phyloP scores from a whole-genome alignment of 2,113 vertebrate species.

The Bombycilla garrulus region DNA sequence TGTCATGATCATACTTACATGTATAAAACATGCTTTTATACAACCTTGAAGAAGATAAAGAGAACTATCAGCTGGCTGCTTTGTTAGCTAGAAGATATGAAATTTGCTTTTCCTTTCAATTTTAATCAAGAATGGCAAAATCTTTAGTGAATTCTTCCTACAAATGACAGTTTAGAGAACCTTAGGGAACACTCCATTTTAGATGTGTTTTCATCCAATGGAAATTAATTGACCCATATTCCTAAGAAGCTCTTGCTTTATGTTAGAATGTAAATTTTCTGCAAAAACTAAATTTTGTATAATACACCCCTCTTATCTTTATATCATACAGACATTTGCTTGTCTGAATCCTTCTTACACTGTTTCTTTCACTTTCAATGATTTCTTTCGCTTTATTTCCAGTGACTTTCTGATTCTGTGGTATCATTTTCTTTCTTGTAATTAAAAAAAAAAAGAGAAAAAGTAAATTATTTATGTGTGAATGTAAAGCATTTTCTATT shows the following conservation, averaged over 20 bases:
- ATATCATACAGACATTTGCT: neutral
- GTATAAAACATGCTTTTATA: neutral
- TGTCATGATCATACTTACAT: neutral
- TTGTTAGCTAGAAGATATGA: neutral
- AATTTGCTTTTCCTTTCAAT: neutral
- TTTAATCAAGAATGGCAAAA: neutral
- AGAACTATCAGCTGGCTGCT: neutral
- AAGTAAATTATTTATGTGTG: neutral
- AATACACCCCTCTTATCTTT: neutral
- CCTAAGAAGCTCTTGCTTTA: neutral
- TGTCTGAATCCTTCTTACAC: neutral
- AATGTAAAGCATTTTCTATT: neutral
- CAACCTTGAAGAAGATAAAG: neutral
- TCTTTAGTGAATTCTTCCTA: neutral
- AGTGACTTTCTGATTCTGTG: neutral
- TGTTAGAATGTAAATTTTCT: neutral
- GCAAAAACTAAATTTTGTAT: conserved; percentile 1
- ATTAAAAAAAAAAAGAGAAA: neutral
- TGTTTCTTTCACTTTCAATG: neutral
- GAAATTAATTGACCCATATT: conserved; percentile 19
- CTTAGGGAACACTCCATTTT: neutral
- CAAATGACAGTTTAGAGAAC: conserved; percentile 2
- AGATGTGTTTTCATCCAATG: neutral
- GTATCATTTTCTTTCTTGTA: neutral
- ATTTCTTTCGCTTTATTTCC: neutral